Percentiles rank a stretch among this genome's conserved stretches.
Evolutionary conservation across 2,888 invertebrate species (phyloP).

Genomic region (Lasioglossum oenotherae): DNA sequence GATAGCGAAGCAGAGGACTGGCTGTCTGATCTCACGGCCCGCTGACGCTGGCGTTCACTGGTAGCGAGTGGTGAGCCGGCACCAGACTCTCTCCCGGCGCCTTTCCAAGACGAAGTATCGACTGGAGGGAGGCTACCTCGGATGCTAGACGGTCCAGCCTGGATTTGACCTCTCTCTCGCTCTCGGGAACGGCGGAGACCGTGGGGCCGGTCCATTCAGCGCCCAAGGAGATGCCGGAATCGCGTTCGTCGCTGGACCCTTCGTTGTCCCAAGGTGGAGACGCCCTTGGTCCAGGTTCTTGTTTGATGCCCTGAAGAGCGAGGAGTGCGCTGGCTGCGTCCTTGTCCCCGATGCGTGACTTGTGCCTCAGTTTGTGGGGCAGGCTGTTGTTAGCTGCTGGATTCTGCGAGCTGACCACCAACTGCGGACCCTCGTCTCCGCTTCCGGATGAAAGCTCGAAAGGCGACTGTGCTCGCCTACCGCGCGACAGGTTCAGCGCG

Average conservation of each 20-base stretch:
- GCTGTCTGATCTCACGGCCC: conserved; percentile 61
- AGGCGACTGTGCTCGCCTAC: conserved; percentile 88
- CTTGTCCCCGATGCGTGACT: conserved; percentile 95
- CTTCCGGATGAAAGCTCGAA: conserved; percentile 92
- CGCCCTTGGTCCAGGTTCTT: conserved; percentile 91
- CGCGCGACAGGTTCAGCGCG: conserved; percentile 89
- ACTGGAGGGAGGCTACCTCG: conserved; percentile 95
- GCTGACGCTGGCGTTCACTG: conserved; percentile 48
- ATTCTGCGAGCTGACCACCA: conserved; percentile 85
- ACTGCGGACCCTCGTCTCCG: conserved; percentile 86
- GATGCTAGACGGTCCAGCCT: conserved; percentile 95
- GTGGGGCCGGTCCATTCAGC: conserved; percentile 87
- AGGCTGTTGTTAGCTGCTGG: conserved; percentile 90
- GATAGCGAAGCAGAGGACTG: conserved; percentile 2
- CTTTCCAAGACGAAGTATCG: conserved; percentile 90
- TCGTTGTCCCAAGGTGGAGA: conserved; percentile 95
- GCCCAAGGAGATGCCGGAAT: conserved; percentile 94
- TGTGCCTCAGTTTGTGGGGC: conserved; percentile 96
- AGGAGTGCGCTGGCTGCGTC: conserved; percentile 93
- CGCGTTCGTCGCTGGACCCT: conserved; percentile 95
- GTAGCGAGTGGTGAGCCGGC: conserved; percentile 63
- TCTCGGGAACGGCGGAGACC: conserved; percentile 85
- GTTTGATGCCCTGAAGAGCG: conserved; percentile 94
- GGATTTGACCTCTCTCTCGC: conserved; percentile 91
- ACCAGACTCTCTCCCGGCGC: conserved; percentile 73